phyloP scores from a whole-genome alignment of 1,140 invertebrate species.

The Drosophila mauritiana region DNA sequence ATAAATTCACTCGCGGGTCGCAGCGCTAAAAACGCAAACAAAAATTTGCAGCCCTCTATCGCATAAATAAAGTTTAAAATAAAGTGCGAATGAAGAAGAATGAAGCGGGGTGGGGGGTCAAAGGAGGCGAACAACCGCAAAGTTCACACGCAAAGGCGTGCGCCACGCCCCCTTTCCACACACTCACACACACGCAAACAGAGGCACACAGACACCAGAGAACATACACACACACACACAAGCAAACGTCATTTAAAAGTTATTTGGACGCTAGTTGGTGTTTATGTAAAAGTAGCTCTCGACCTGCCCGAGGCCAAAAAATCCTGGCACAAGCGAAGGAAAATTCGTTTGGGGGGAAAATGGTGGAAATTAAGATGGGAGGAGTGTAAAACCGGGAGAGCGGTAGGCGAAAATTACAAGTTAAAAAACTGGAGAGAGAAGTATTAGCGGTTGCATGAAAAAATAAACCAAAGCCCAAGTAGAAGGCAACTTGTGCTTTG shows the following conservation, averaged over 20 bases:
- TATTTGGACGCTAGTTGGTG: conserved; percentile 80
- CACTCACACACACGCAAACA: not conserved
- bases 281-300: conserved; percentile 77
- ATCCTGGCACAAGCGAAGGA: not conserved
- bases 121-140: conserved; percentile 34
- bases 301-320: conserved; percentile 30
- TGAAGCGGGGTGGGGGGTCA: conserved; percentile 5
- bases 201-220: not conserved
- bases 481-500: conserved; percentile 43
- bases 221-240: conserved; percentile 12
- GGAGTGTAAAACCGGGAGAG: not conserved
- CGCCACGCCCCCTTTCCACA: conserved; percentile 40
- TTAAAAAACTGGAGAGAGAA: not conserved
- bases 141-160: conserved; percentile 72
- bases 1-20: conserved; percentile 69
- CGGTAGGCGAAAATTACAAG: not conserved
- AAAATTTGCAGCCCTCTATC: conserved; percentile 79
- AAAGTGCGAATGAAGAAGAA: conserved; percentile 69
- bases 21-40: conserved; percentile 64
- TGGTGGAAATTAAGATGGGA: not conserved
- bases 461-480: conserved; percentile 2
- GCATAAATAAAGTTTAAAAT: conserved; percentile 82
- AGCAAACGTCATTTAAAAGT: conserved; percentile 82
- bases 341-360: not conserved
- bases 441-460: conserved; percentile 8